phyloP scores from a whole-genome alignment of 1,140 invertebrate species.

The Ylistrum balloti region DNA sequence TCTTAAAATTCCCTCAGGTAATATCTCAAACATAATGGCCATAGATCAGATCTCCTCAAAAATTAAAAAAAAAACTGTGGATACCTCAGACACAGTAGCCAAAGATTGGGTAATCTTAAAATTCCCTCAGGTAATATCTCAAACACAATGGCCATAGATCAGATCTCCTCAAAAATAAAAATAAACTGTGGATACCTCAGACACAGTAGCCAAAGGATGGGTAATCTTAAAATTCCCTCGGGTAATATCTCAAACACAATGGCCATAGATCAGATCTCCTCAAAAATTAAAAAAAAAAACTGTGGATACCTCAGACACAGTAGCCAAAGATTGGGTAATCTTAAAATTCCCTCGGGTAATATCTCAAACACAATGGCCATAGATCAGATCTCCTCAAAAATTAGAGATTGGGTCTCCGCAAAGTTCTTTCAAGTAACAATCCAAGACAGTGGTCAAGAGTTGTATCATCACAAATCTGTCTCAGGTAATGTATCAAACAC shows the following conservation, averaged over 20 bases:
- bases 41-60: conserved; percentile 85
- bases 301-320: conserved; percentile 80
- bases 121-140: not conserved
- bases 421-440: conserved; percentile 64
- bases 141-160: not conserved
- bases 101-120: not conserved
- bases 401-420: too few relatives aligned
- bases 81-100: conserved; percentile 72
- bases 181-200: too few relatives aligned
- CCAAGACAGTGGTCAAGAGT: conserved; percentile 82
- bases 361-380: not conserved
- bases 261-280: conserved; percentile 84
- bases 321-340: conserved; percentile 85
- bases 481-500: conserved; percentile 70
- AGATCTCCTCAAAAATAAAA: not conserved
- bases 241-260: conserved; percentile 79
- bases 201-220: too few relatives aligned
- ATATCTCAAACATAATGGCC: conserved; percentile 80
- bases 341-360: conserved; percentile 83
- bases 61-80: too few relatives aligned
- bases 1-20: too few relatives aligned
- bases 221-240: too few relatives aligned
- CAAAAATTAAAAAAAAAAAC: too few relatives aligned
- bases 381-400: too few relatives aligned
- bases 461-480: conserved; percentile 85